Base-by-base conservation (phyloP, 1,140 invertebrate genomes). In the Temnothorax longispinosus region DNA sequence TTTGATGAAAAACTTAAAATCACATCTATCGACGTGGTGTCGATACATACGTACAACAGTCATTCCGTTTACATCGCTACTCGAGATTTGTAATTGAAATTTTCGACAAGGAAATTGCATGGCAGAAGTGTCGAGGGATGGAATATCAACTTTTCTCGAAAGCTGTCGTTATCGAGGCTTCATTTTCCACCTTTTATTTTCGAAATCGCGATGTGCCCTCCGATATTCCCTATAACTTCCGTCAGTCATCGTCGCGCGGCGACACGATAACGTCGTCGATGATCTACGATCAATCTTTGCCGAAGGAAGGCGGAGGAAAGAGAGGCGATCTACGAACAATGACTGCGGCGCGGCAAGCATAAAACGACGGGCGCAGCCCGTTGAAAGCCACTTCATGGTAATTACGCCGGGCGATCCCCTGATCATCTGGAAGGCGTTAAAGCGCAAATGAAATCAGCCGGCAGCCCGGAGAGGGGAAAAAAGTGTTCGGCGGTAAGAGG, bases 351-450 rank as follows among this genome's bases (percentile, higher is more conserved):
- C 87, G 78, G 76, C 90, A 72, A 80, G 89, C 82, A 90, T 90
- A 71, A 90, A 90, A 91, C 88, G 87, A 85, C 90, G 87, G 87
- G 87, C 89, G 89, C 89, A 90, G 75, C 89, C 64, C 89, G 89
- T 60, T 88, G 89, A 90, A 91, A 91, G 89, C 89, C 81, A 90
- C 89, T 91, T 91, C 89, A 90, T 91, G 89, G 89, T 91, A 91
- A 91, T 91, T 91, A 91, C 87, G 86, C 76, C 62, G 84, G 41
- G 64, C 84, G 74, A 88, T 90, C 89, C 86, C 81, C 89, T 69
- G 89, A 90, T 91, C 89, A 91, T 91, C 90, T 91, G 89, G 90
- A 91, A 90, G 90, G 84, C 90, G 90, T 91, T 91, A 91, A 91
- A 89, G 89, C 89, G 87, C 90, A 90, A 91, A 91, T 91, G 89